A percentile compares a stretch with the other conserved stretches of the same genome.
Evolutionary conservation across 1,140 invertebrate species (phyloP).

Genomic region (Microplitis mediator): DNA sequence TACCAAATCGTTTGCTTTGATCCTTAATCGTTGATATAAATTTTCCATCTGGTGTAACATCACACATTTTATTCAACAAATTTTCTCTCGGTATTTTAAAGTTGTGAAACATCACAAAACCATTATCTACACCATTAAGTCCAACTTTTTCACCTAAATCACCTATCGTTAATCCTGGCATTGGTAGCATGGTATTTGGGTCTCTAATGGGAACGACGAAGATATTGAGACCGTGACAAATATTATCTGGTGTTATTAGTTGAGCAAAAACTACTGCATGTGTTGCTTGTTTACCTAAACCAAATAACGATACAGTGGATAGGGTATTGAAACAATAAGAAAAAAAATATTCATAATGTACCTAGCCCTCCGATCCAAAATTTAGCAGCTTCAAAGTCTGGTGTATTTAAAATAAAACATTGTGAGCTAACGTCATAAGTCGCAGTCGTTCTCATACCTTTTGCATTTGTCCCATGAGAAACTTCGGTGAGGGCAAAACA

Average conservation of each 20-base stretch:
- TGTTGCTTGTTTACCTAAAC: conserved; percentile 79
- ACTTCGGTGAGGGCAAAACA: conserved; percentile 93
- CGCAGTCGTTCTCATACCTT: conserved; percentile 87
- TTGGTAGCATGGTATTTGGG: conserved; percentile 73
- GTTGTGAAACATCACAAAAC: conserved; percentile 86
- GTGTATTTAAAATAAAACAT: conserved; percentile 89
- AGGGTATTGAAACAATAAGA: not conserved
- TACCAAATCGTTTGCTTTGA: conserved; percentile 75
- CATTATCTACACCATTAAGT: conserved; percentile 90
- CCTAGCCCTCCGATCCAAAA: conserved; percentile 93
- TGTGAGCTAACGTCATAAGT: conserved; percentile 79
- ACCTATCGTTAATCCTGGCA: conserved; percentile 73
- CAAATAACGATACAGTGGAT: no score
- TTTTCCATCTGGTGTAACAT: conserved; percentile 82
- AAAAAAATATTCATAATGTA: conserved; percentile 45
- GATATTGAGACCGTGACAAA: conserved; percentile 85
- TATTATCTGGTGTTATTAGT: conserved; percentile 72
- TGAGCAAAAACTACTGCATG: conserved; percentile 90
- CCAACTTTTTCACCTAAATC: conserved; percentile 91
- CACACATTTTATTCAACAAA: conserved; percentile 85
- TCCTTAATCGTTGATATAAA: conserved; percentile 82
- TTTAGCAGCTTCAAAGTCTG: conserved; percentile 93
- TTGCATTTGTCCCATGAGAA: conserved; percentile 92
- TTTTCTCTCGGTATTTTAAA: conserved; percentile 81
- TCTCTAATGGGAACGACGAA: conserved; percentile 85